Evolutionary conservation across 2,888 invertebrate genomes (phyloP).

Genomic region (Steinernema carpocapsae): DNA sequence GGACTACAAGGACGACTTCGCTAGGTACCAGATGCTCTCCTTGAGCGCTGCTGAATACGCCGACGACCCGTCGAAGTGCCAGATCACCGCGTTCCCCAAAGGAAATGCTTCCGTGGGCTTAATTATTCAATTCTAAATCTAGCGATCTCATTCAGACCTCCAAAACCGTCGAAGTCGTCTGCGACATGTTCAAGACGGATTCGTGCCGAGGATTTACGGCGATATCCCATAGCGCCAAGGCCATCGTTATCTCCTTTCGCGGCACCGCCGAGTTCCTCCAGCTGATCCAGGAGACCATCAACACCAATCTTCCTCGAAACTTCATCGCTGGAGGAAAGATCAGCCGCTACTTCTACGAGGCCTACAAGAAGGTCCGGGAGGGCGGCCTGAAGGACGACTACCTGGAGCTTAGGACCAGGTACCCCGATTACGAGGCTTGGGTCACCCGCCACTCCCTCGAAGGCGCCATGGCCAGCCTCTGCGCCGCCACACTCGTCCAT

Average conservation of each 20-base stretch:
- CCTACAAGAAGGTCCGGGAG: slow-evolving; percentile 55
- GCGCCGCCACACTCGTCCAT: slow-evolving; percentile 49
- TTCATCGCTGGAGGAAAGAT: slow-evolving; percentile 52
- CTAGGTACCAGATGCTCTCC: slow-evolving; percentile 50
- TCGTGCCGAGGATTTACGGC: slow-evolving; percentile 57
- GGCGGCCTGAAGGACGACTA: slow-evolving; percentile 57
- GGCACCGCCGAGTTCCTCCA: slow-evolving; percentile 53
- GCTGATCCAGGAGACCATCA: slow-evolving; percentile 53
- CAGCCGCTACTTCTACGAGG: slow-evolving; percentile 59
- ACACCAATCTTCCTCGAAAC: slow-evolving; percentile 42
- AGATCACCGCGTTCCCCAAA: slow-evolving; percentile 42
- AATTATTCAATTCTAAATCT: too few species aligned
- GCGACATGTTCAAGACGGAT: slow-evolving; percentile 46
- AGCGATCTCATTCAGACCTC: not conserved
- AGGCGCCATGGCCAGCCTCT: slow-evolving; percentile 52
- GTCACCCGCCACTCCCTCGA: slow-evolving; percentile 45
- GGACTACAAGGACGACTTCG: slow-evolving; percentile 32
- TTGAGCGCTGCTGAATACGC: slow-evolving; percentile 57
- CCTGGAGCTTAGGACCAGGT: slow-evolving; percentile 42
- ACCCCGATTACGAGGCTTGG: slow-evolving; percentile 57
- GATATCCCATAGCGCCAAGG: slow-evolving; percentile 45
- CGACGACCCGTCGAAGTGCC: slow-evolving; percentile 51
- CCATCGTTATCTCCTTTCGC: slow-evolving; percentile 56
- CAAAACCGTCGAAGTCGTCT: slow-evolving; percentile 24
- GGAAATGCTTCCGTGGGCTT: slow-evolving; percentile 40